Conservation (phyloP, 1,140 invertebrate species). For the Lepidurus arcticus region DNA sequence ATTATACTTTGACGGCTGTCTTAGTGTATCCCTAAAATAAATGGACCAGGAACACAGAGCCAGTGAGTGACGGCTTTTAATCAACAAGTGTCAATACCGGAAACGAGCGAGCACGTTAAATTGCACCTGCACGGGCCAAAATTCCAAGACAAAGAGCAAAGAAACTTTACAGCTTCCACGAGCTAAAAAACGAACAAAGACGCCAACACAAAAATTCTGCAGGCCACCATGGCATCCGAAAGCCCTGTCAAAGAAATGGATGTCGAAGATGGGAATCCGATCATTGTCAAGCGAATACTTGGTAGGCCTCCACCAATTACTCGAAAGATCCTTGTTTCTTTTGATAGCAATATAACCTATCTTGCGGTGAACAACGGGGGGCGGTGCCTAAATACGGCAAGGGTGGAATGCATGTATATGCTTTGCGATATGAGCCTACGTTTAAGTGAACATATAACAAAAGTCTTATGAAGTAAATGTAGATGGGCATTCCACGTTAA, state of each 20-base stretch:
- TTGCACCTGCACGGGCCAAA: neutral
- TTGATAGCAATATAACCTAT: too few species aligned
- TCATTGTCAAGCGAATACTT: neutral
- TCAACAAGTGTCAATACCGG: slow-evolving; percentile 14
- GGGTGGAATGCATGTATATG: too few species aligned
- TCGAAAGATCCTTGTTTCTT: neutral
- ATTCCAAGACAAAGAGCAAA: neutral
- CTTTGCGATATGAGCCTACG: too few species aligned
- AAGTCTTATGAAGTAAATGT: too few species aligned
- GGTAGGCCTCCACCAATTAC: neutral
- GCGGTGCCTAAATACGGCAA: too few species aligned
- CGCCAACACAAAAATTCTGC: neutral
- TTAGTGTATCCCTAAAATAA: neutral
- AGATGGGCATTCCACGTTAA: too few species aligned
- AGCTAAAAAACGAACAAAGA: neutral
- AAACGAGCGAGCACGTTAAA: neutral
- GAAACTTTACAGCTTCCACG: neutral
- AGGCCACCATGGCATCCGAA: neutral
- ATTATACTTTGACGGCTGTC: too few species aligned
- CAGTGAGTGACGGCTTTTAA: neutral
- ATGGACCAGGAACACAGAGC: neutral
- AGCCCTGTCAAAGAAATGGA: neutral
- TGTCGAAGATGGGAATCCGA: neutral
- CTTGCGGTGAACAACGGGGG: too few species aligned
- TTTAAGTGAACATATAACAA: too few species aligned